These are phyloP conservation scores for Clostera curtula DNA, from an alignment of 2,888 invertebrate genomes.

Conservation along the genomic window DNA sequence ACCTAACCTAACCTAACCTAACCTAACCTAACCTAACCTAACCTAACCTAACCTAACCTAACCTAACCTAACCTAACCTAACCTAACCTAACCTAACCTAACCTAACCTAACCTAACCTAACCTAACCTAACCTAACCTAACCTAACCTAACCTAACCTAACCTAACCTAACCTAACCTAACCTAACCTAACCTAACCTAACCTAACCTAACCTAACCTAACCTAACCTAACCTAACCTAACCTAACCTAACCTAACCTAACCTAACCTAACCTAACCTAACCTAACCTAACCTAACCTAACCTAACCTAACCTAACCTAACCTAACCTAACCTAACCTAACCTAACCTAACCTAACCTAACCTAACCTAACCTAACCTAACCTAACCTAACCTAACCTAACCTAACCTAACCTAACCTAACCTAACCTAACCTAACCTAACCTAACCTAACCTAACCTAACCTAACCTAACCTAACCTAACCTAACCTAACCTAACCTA, in stretches of 20 bases:
- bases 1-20: constrained; percentile 4
- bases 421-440: constrained; percentile 4
- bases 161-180: constrained; percentile 4
- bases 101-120: constrained; percentile 4
- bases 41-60: constrained; percentile 4
- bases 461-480: constrained; percentile 4
- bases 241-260: constrained; percentile 4
- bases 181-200: constrained; percentile 4
- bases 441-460: constrained; percentile 4
- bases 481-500: constrained; percentile 4
- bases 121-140: constrained; percentile 4
- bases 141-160: constrained; percentile 4
- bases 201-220: constrained; percentile 4
- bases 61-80: constrained; percentile 4
- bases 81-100: constrained; percentile 4
- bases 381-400: constrained; percentile 4
- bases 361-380: constrained; percentile 4
- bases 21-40: constrained; percentile 4
- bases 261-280: constrained; percentile 4
- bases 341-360: constrained; percentile 4
- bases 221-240: constrained; percentile 4
- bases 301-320: constrained; percentile 4
- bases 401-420: constrained; percentile 4
- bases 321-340: constrained; percentile 4
- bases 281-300: constrained; percentile 4